Evolutionary conservation across 2,797 vertebrate genomes (phyloP), one percentile per base, ranked within the genome.

Genomic region (Coendou prehensilis): DNA sequence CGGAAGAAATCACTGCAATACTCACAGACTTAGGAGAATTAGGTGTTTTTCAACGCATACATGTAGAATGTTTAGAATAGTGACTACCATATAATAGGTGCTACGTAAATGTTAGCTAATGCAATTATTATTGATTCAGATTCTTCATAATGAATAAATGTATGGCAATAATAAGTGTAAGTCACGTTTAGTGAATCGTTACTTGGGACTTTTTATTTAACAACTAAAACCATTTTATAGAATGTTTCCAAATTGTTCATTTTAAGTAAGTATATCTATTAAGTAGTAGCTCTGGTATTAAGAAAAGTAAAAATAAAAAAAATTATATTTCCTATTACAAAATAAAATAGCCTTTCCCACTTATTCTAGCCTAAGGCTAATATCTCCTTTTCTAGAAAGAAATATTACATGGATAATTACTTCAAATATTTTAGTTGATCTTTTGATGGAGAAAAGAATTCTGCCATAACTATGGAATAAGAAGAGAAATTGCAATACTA

Each of bases 81-180:
- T 37, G 50, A n/a, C 0, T 63, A 9, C 45, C 23, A 50, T n/a
- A 17, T 45, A 67, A 30, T 63, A 69, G 61, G 22, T 75, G 14
- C 1, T 80, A 50, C 15, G 2, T 50, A 73, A 69, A 33, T 73
- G 14, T 94, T 81, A 56, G 17, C 7, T 71, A 28, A 14, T 13
- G 23, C 9, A 61, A 17, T 87, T 90, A 61, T 69, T 80, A 30
- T 64, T 71, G 41, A 13, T 71, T 88, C 71, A 71, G 26, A 0
- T 88, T 86, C 33, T 90, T 64, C 10, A 26, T 90, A 33, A 67
- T n/a, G 17, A 3, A 95, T 87, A 69, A 95, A 52, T 64, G 52
- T 33, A 45, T 26, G 15, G 47, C 22, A 79, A 64, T 85, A 67
- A 79, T 73, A 67, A 59, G 3, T 6, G 54, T 2, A 8, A 45